Percentiles rank a stretch among this genome's conserved stretches.
phyloP scores from a whole-genome alignment of 2,113 vertebrate genomes.

The Epinephelus fuscoguttatus region DNA sequence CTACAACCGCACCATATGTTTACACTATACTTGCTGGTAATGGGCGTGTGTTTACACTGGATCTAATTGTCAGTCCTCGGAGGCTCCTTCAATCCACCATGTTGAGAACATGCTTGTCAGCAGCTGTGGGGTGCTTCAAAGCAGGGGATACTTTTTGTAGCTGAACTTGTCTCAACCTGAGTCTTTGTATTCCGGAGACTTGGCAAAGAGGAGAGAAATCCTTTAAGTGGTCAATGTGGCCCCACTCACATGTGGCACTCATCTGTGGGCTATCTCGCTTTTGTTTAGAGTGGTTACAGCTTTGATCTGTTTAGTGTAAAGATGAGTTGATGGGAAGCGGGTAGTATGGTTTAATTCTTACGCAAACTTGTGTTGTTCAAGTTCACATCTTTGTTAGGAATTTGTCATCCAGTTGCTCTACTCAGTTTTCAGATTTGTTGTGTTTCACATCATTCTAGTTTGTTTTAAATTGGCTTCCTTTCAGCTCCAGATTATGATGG shows the following conservation, averaged over 20 bases:
- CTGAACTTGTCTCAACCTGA: slow-evolving; percentile 73
- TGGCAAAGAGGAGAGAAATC: slow-evolving; percentile 75
- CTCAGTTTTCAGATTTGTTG: not conserved
- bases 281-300: slow-evolving; percentile 74
- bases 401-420: not conserved
- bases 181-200: slow-evolving; percentile 72
- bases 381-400: not conserved
- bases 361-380: slow-evolving; percentile 20
- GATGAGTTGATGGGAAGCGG: slow-evolving; percentile 54
- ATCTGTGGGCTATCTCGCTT: slow-evolving; percentile 73
- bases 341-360: slow-evolving; percentile 43
- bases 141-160: slow-evolving; percentile 65
- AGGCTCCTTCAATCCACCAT: slow-evolving; percentile 47
- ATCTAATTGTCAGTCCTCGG: slow-evolving; percentile 59
- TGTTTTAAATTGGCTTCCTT: slow-evolving; percentile 1
- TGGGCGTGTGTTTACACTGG: slow-evolving; percentile 69
- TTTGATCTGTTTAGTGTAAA: slow-evolving; percentile 76
- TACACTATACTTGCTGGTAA: slow-evolving; percentile 65
- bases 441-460: not conserved
- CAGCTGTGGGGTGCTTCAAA: slow-evolving; percentile 80
- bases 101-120: slow-evolving; percentile 68
- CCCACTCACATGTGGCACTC: slow-evolving; percentile 81
- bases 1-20: slow-evolving; percentile 51
- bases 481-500: slow-evolving; percentile 24
- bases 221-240: slow-evolving; percentile 76